phyloP scores from a whole-genome alignment of 2,797 vertebrate species.

The Ibycter americanus region DNA sequence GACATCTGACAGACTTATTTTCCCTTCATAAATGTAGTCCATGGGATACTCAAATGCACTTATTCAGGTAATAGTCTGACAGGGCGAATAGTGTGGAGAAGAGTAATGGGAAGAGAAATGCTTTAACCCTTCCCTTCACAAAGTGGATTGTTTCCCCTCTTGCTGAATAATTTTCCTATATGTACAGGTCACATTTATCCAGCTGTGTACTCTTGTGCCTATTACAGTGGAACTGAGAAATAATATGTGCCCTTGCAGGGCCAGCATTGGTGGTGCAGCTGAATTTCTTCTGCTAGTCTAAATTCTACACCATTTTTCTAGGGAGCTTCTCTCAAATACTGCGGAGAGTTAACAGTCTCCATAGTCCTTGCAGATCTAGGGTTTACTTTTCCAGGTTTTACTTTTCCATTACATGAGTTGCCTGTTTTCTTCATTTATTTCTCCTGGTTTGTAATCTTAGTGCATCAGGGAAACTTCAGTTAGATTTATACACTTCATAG shows the following conservation, averaged over 20 bases:
- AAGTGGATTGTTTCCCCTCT: not conserved
- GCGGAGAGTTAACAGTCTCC: not conserved
- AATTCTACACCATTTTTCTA: not conserved
- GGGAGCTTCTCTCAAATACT: not conserved
- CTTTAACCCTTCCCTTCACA: not conserved
- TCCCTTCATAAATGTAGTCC: not conserved
- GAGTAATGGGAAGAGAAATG: not conserved
- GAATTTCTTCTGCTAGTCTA: not conserved
- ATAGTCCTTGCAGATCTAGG: not conserved
- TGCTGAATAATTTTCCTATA: not conserved
- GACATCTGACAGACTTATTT: not conserved
- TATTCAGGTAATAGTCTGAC: not conserved
- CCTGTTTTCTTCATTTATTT: not conserved
- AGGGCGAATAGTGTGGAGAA: not conserved
- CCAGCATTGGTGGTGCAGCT: not conserved
- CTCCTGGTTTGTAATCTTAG: not conserved
- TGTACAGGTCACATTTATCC: not conserved
- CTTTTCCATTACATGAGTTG: not conserved
- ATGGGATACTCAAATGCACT: not conserved
- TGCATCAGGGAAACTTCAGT: not conserved
- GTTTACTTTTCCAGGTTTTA: not conserved
- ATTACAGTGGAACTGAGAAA: not conserved
- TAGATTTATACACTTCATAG: not conserved
- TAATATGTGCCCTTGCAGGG: not conserved
- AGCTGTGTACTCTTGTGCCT: not conserved